Evolutionary conservation across 2,888 invertebrate genomes (phyloP), one percentile per base, ranked within the genome.

Genomic region (Aelia acuminata): DNA sequence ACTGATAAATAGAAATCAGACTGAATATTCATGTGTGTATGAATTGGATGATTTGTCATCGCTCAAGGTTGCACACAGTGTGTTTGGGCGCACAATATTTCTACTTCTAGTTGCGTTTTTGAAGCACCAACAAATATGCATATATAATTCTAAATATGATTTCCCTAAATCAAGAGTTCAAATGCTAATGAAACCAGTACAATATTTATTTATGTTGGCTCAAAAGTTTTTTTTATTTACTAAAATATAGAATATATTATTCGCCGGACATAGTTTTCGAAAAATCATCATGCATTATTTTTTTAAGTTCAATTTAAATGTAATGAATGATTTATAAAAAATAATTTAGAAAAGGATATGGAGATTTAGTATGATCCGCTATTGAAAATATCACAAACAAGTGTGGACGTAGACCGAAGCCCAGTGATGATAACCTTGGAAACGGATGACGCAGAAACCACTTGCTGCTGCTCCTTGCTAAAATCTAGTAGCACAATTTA

Each of bases 371-470:
- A 35, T 70, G 35, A 31, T 70, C 18, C 20, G 31, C 31, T 35
- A 70, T 35, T 70, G 63, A 35, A 70, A 70, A 18, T 4, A 35
- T 35, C 31, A 70, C 63, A 70, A 70, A 70, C 63, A 70, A 70
- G 63, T 35, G 63, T 35, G 4, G 63, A 70, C 63, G 63, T 15
- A 70, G 31, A 70, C 43, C 39, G n/a, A 43, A 39, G 80, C 43
- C 43, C 80, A 5, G 4, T 13, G 43, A 80, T 47, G 80, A 43
- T 39, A 43, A 43, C 80, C 80, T 80, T 80, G 80, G n/a, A 15
- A 80, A 43, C 22, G 43, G 11, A 80, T 80, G 80, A 80, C 80
- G 80, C 80, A 80, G 80, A 43, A 26, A 80, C 22, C 43, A 39
- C 80, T 80, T 39, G 80, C 43, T 80, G 80, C 13, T 13, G 43